Evolutionary conservation across 2,113 vertebrate species (phyloP).

Genomic region (Mixornis gularis): DNA sequence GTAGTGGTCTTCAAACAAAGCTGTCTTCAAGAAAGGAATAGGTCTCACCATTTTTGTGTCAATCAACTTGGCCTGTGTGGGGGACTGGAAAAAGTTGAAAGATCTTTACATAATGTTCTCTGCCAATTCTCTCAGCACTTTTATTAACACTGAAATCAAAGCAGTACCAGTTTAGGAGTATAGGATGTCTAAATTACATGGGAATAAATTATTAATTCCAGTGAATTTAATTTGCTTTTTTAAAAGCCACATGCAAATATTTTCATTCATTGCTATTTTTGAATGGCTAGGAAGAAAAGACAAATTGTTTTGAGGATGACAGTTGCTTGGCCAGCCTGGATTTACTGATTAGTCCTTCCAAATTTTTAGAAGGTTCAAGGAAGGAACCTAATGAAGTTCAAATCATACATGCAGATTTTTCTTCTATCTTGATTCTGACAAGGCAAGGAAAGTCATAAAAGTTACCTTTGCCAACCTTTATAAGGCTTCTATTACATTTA

Average conservation of each 20-base stretch:
- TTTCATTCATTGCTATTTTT: neutral
- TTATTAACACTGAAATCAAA: neutral
- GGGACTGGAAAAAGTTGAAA: neutral
- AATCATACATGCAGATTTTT: neutral
- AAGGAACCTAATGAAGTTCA: neutral
- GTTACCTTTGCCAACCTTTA: neutral
- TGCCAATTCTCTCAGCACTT: neutral
- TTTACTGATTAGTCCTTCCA: neutral
- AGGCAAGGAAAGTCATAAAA: neutral
- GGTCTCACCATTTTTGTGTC: neutral
- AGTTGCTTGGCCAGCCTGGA: neutral
- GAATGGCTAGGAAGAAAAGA: neutral
- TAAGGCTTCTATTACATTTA: neutral
- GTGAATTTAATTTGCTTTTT: neutral
- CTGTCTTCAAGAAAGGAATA: neutral
- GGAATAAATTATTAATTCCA: neutral
- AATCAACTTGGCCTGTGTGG: neutral
- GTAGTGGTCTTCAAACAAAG: neutral
- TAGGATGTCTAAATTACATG: neutral
- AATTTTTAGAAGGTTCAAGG: neutral
- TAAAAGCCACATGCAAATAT: neutral
- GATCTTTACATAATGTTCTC: neutral
- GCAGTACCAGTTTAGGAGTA: fast-evolving
- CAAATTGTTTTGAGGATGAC: neutral
- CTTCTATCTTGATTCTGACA: neutral